Base-by-base conservation (phyloP, 1,140 invertebrate genomes). In the Tetramorium alpestre region DNA sequence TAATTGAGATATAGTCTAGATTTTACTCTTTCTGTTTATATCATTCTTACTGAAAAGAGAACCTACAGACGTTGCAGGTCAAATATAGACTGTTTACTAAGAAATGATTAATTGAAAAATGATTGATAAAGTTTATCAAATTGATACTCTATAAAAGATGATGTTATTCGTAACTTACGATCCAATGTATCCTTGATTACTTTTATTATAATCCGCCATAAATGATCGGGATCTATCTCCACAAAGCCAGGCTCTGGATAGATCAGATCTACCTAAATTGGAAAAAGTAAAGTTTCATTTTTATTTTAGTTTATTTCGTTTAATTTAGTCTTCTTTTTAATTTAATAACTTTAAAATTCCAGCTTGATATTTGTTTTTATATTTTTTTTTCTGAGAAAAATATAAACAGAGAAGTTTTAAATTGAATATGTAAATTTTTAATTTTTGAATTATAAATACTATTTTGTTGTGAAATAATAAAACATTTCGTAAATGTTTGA, bases 141-240 rank as follows among this genome's bases (percentile, higher is more conserved):
- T 64, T 64, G 2, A 60, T 49, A 18, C 16, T 73, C 10, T 18
- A 16, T 73, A 88, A 93, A 86, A 92, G 92, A 76, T 25, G 4
- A 54, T 41, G 10, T 4, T 67, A 44, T 70, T 54, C 25, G 18
- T 33, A 95, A 82, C 92, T 94, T 96, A 98, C 97, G 95, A 94
- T 94, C 91, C 67, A 98, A 96, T 18, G 97, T 96, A 41, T 96
- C 95, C 87, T 96, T 96, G 51, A 98, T 96, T 56, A 98, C 97
- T 87, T 94, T 93, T 11, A 97, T 90, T 89, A 98, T 96, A 85
- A 96, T 96, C n/a, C 95, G 93, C 97, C 98, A 99, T 86, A 99
- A 93, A 85, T 97, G 95, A 90, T 99, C 97, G 0, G 98, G 98
- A 92, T 98, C 97, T 72, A 99, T 99, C 96, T 99, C 99, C 70